Conservation (phyloP, 1,140 invertebrate species). For the Drosophila lini region DNA sequence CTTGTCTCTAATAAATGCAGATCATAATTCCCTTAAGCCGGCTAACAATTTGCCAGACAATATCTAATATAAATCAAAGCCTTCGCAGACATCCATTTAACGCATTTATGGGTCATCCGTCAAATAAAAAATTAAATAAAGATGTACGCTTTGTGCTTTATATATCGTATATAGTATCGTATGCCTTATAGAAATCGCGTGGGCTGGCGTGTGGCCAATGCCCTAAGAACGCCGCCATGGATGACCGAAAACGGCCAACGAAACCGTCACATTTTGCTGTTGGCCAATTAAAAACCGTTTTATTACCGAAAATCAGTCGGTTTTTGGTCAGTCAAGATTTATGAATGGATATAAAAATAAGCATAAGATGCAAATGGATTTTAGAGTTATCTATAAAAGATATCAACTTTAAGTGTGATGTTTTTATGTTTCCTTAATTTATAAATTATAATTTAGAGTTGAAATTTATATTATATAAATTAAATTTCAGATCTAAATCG, state of each 20-base stretch:
- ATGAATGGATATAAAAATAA: slow-evolving; percentile 18
- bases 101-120: slow-evolving; percentile 41
- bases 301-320: slow-evolving; percentile 37
- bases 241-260: slow-evolving; percentile 25
- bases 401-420: background rate
- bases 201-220: slow-evolving; percentile 68
- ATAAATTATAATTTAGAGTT: too few relatives aligned
- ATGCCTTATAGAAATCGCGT: slow-evolving; percentile 41
- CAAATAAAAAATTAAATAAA: slow-evolving; percentile 25
- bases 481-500: too few relatives aligned
- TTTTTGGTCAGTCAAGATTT: slow-evolving; percentile 21
- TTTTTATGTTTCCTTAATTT: too few relatives aligned
- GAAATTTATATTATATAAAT: too few relatives aligned
- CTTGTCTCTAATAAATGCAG: background rate
- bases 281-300: slow-evolving; percentile 43
- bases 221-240: slow-evolving; percentile 28
- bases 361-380: slow-evolving; percentile 22
- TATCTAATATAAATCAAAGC: slow-evolving; percentile 29
- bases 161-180: background rate
- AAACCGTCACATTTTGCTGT: slow-evolving; percentile 24
- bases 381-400: slow-evolving; percentile 9
- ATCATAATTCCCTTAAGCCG: background rate
- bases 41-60: slow-evolving; percentile 10
- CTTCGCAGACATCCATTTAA: slow-evolving; percentile 14
- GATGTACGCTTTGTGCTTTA: slow-evolving; percentile 21